Evolutionary conservation across 2,113 vertebrate species (phyloP), one percentile per base, ranked within the genome.

Genomic region (Pachypanchax playfairii): DNA sequence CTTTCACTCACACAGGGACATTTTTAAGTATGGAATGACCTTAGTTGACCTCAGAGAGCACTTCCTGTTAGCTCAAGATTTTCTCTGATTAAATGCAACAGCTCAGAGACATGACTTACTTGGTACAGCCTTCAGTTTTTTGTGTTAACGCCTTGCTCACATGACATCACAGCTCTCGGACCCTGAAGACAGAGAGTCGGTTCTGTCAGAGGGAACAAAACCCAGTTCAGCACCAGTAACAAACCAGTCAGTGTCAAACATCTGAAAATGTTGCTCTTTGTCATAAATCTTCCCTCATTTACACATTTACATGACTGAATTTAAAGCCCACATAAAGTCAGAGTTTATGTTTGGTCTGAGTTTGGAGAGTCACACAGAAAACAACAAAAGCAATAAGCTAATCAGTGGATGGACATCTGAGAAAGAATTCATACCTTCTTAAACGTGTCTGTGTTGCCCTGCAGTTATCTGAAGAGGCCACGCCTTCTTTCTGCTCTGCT

Each of bases 61-160:
- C 10, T 31, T 31, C 6, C 36, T 24, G 25, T 12, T 3, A 44
- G 61, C 17, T 55, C 10, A 29, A 41, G 28, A 5, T 11, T 5
- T 15, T 0, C 21, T 31, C 22, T 11, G 11, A 24, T 17, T 17
- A 0, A 21, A 17, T 35, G 17, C n/a, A 35, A 18, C 9, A 5
- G 4, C 1, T 26, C 65, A 41, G 71, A 41, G 0, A 64, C 65
- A 47, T 0, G 35, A 17, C 29, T 44, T 7, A 0, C 29, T 39
- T 58, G 51, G 66, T 71, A 44, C 51, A 20, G 48, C 42, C 36
- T 24, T 35, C 49, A 43, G 57, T 48, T 38, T 51, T 54, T 7
- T 18, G 38, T 0, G n/a, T 5, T 13, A 29, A 11, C 41, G 60
- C 67, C 7, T 17, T 38, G 51, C 57, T 21, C n/a, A n/a, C n/a